Evolutionary conservation across 1,140 invertebrate species (phyloP), one percentile per base, ranked within the genome.

Genomic region (Lordiphosa mommai): DNA sequence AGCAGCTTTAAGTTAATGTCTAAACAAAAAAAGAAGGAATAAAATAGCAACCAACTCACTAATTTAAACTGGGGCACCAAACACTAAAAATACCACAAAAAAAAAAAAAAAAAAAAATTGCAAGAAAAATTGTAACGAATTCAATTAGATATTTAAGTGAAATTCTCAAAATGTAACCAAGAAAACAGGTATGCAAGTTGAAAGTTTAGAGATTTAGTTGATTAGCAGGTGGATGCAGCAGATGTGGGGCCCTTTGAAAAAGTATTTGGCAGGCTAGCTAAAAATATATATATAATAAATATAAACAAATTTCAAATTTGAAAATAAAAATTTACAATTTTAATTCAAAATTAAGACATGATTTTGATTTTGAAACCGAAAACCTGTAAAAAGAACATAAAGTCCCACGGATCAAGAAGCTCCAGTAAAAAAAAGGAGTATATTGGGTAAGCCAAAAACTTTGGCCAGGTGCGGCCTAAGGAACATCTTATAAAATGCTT

Each of bases 1-100:
- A 82, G 58, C 71, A 82, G 71, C 58, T 76, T 80, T 80, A 80
- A 82, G 76, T 82, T 80, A 76, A 82, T 74, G 53, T 74, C 61
- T 71, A 74, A 72, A 69, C 40, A 61, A 12, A 33, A 55, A 55
- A 29, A 47, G 43, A 37, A 38, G n/a, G n/a, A n/a, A n/a, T n/a
- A n/a, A n/a, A n/a, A n/a, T n/a, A 32, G 16, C 36, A 36, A 36
- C 38, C 56, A 57, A 79, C 56, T 72, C 67, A 61, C 76, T 80
- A 82, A 74, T 76, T 82, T 67, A 63, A 61, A 67, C 20, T 40
- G 50, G 53, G 56, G 60, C 66, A 80, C 27, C 74, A 82, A 63
- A 76, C 74, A 82, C 76, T 76, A 80, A 80, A 74, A 14, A 14
- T 12, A 30, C 27, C 50, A 66, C 66, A 34, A 37, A 43, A 43